Conservation (phyloP, 2,797 vertebrate genomes). For the Lerista edwardsae region DNA sequence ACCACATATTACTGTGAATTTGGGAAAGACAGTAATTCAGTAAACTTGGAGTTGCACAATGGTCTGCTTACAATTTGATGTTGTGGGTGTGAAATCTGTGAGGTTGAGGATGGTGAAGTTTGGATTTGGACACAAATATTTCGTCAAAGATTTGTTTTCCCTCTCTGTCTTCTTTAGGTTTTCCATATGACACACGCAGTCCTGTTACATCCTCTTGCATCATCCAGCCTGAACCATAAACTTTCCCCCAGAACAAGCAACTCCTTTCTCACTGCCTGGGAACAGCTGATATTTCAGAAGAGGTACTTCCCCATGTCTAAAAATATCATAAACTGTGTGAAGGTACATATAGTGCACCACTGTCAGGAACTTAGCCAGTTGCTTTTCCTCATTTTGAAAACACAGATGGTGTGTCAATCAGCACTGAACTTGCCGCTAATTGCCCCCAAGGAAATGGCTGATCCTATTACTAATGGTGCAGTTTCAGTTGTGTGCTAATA, state of each 20-base stretch:
- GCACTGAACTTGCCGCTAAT: slow-evolving; percentile 21
- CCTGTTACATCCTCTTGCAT: slow-evolving; percentile 10
- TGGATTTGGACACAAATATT: background rate
- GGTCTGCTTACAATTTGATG: background rate
- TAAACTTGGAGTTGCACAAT: background rate
- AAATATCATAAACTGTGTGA: background rate
- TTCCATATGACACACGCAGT: slow-evolving; percentile 13
- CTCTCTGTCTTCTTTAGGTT: background rate
- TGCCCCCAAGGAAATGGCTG: slow-evolving; percentile 30
- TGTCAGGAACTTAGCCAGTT: background rate
- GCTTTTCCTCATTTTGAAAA: slow-evolving; percentile 6
- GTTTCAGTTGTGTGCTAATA: slow-evolving; percentile 20
- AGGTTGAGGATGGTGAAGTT: background rate
- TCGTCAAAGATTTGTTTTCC: background rate
- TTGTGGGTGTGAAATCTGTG: background rate
- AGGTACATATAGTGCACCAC: background rate
- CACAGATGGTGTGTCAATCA: slow-evolving; percentile 36
- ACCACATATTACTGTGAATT: no score
- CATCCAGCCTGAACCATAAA: slow-evolving; percentile 12
- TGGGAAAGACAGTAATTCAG: no score
- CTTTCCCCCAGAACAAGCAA: background rate
- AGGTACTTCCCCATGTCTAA: slow-evolving; percentile 29
- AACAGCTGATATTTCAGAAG: slow-evolving; percentile 35
- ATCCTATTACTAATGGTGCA: slow-evolving; percentile 30
- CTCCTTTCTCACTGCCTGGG: background rate